phyloP scores from a whole-genome alignment of 2,797 vertebrate genomes.

The Morus bassanus region DNA sequence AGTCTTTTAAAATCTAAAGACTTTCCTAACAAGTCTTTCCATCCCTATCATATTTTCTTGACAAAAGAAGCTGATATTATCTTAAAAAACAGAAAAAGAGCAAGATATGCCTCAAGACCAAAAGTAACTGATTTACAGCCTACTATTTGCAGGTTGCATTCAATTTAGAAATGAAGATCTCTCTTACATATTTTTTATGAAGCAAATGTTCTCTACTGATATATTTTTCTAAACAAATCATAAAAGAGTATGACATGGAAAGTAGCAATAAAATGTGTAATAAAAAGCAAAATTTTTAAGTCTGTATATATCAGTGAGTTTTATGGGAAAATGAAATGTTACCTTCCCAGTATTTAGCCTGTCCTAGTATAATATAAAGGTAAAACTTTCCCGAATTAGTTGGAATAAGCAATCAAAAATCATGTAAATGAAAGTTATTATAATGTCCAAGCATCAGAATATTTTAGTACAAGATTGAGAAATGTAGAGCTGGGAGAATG shows the following conservation, averaged over 20 bases:
- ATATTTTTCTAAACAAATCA: neutral
- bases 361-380: neutral
- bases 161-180: neutral
- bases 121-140: neutral
- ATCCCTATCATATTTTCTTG: neutral
- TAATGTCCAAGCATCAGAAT: neutral
- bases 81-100: neutral
- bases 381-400: neutral
- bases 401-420: neutral
- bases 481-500: neutral
- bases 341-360: neutral
- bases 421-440: neutral
- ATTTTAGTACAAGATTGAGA: neutral
- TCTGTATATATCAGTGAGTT: neutral
- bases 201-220: neutral
- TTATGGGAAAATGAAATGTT: neutral
- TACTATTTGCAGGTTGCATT: neutral
- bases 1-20: neutral
- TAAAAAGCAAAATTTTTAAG: neutral
- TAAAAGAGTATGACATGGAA: neutral
- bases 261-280: neutral
- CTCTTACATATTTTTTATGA: neutral
- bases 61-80: neutral
- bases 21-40: neutral
- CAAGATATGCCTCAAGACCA: neutral